phyloP scores from a whole-genome alignment of 92 coral and sea anemone genomes.

The Pocillopora meandrina region DNA sequence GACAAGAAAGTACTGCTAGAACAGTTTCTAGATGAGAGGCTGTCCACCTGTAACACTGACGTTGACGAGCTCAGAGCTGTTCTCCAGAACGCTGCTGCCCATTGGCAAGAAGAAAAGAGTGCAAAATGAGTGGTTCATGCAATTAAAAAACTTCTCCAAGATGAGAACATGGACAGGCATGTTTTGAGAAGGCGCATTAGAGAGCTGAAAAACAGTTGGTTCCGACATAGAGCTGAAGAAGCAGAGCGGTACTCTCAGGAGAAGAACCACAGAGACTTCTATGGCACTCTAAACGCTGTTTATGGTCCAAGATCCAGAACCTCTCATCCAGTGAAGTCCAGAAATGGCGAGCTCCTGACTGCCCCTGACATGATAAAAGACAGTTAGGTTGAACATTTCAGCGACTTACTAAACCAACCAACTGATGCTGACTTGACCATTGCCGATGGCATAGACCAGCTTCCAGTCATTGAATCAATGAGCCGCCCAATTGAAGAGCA shows the following conservation, averaged over 20 bases:
- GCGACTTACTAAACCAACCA: no score
- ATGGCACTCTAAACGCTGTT: conserved; percentile 38
- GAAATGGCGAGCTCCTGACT: no score
- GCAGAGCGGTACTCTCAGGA: conserved; percentile 42
- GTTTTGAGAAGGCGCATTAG: conserved; percentile 23
- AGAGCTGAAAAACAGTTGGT: conserved; percentile 41
- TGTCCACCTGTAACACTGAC: conserved; percentile 10
- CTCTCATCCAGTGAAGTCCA: conserved; percentile 30
- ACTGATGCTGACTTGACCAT: no score
- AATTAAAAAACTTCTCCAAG: conserved; percentile 36
- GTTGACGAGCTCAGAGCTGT: conserved; percentile 27
- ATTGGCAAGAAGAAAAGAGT: conserved; percentile 36
- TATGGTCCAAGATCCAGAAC: conserved; percentile 38
- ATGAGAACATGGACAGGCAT: conserved; percentile 48
- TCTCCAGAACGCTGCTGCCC: conserved; percentile 53
- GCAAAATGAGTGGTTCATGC: conserved; percentile 57
- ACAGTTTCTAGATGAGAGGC: conserved; percentile 39
- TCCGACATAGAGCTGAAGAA: conserved; percentile 32
- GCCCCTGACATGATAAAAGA: no score
- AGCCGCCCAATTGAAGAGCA: neutral
- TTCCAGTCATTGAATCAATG: no score
- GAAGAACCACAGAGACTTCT: conserved; percentile 50
- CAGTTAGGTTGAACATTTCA: no score
- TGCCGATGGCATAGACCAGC: no score
- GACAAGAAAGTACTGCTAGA: conserved; percentile 38